phyloP scores from a whole-genome alignment of 1,140 invertebrate species.

The Dolichoris vasculosae region DNA sequence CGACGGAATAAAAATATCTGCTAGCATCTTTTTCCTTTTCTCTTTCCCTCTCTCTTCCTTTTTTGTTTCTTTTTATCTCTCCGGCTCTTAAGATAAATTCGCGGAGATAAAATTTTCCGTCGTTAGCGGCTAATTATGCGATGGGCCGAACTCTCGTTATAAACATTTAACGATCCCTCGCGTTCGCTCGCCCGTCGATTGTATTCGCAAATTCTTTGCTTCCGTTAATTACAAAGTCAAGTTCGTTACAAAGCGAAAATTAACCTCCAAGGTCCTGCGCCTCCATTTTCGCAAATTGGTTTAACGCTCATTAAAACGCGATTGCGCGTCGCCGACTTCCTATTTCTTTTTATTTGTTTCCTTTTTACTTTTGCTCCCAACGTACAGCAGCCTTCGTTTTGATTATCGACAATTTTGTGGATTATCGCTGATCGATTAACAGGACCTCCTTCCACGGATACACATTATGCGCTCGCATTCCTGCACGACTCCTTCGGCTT shows the following conservation, averaged over 20 bases:
- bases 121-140: constrained; percentile 40
- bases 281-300: constrained; percentile 39
- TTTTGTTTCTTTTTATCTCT: background rate
- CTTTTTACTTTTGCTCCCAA: background rate
- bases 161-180: constrained; percentile 23
- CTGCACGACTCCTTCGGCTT: background rate
- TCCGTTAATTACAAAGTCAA: constrained; percentile 46
- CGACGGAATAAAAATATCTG: background rate
- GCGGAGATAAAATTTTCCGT: constrained; percentile 40
- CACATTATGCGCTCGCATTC: background rate
- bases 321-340: background rate
- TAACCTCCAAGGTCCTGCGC: background rate
- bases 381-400: background rate
- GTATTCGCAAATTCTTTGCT: constrained; percentile 36
- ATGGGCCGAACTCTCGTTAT: constrained; percentile 7
- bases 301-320: constrained; percentile 38
- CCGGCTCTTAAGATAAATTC: constrained; percentile 19
- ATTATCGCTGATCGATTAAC: constrained; percentile 33
- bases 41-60: background rate
- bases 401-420: constrained; percentile 25
- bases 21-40: background rate
- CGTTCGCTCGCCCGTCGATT: constrained; percentile 16
- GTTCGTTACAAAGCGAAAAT: constrained; percentile 40
- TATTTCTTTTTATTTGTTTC: background rate
- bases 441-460: background rate